A percentile compares a stretch with the other conserved stretches of the same genome.
Evolutionary conservation across 37 sponge, comb jelly and placozoan genomes (phyloP).

Genomic region (Agelas oroides): DNA sequence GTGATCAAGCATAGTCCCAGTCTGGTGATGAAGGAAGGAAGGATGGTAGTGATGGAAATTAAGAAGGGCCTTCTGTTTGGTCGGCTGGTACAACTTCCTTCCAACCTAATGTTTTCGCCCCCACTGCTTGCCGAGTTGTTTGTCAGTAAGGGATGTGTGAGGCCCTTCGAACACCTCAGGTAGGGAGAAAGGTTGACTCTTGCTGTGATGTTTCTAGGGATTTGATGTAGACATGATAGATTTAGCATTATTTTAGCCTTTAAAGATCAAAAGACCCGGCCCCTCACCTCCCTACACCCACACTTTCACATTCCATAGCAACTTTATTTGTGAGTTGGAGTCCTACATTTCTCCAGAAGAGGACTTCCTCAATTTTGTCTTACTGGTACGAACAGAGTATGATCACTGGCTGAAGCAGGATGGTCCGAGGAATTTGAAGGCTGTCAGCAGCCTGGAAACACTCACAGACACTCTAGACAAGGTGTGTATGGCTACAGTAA

Average conservation of each 20-base stretch:
- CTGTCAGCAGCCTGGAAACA: slow-evolving; percentile 14
- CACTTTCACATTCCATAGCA: background rate
- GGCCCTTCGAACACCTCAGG: slow-evolving; percentile 3
- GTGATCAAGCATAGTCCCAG: background rate
- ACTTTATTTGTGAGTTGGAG: slow-evolving; percentile 7
- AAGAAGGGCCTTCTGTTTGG: slow-evolving; percentile 26
- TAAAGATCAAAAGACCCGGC: too few relatives aligned
- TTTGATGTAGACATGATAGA: too few relatives aligned
- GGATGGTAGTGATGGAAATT: background rate
- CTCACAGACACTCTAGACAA: slow-evolving; percentile 22
- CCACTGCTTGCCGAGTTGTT: slow-evolving; percentile 21
- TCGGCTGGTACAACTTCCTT: slow-evolving; percentile 16
- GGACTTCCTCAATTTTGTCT: slow-evolving; percentile 7
- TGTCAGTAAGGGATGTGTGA: background rate
- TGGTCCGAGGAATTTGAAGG: background rate
- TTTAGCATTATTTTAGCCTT: too few relatives aligned
- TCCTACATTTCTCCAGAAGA: background rate
- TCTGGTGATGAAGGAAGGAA: background rate
- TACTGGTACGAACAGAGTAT: background rate
- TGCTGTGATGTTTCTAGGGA: background rate
- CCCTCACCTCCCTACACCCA: background rate
- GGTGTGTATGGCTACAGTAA: slow-evolving; percentile 22
- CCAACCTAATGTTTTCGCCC: background rate
- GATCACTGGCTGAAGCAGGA: background rate
- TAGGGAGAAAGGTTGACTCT: background rate